phyloP scores from a whole-genome alignment of 2,888 invertebrate genomes.

The Tricholauxania praeusta region DNA sequence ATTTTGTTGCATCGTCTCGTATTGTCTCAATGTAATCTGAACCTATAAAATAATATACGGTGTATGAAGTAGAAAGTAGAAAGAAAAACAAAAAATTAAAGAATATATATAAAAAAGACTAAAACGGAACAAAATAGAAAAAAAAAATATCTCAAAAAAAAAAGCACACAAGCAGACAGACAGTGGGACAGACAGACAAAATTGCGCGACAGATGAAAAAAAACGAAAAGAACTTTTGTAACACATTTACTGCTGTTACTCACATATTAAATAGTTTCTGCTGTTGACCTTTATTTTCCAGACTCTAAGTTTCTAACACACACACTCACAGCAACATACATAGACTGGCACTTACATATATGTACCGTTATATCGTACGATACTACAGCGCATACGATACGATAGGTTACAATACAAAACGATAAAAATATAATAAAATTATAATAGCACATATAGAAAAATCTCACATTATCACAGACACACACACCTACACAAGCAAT shows the following conservation, averaged over 20 bases:
- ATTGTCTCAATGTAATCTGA: constrained; percentile 45
- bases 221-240: constrained; percentile 46
- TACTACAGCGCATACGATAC: constrained; percentile 13
- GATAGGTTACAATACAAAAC: constrained; percentile 49
- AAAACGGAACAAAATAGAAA: constrained; percentile 23
- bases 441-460: constrained; percentile 54
- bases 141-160: constrained; percentile 38
- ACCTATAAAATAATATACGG: constrained; percentile 43
- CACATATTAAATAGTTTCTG: constrained; percentile 57
- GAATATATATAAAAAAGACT: constrained; percentile 36
- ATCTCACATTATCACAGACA: constrained; percentile 40
- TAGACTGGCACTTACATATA: constrained; percentile 7
- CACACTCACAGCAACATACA: constrained; percentile 2
- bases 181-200: constrained; percentile 31
- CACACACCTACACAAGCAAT: constrained; percentile 28
- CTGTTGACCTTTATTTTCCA: constrained; percentile 62
- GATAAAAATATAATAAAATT: constrained; percentile 65
- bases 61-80: constrained; percentile 41
- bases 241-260: constrained; percentile 44
- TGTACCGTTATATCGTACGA: constrained; percentile 1
- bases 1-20: constrained; percentile 50
- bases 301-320: constrained; percentile 19
- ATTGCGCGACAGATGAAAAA: constrained; percentile 42
- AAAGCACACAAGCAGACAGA: constrained; percentile 41
- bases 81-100: constrained; percentile 34